phyloP scores from a whole-genome alignment of 2,888 invertebrate species.

The Drosophila neonasuta region DNA sequence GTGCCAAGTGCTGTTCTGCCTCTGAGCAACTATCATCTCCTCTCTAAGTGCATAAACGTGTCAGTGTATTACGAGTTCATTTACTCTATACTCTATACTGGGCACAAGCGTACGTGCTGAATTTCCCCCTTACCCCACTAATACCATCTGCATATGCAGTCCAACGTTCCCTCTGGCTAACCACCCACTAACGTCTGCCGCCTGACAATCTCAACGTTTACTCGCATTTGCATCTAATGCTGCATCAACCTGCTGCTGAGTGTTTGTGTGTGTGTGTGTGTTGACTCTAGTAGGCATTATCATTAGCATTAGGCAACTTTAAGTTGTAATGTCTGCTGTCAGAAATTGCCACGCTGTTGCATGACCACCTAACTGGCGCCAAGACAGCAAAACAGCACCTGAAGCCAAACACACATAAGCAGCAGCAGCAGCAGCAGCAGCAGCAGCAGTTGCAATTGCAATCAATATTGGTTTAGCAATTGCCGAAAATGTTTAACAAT shows the following conservation, averaged over 20 bases:
- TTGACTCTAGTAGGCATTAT: conserved; percentile 74
- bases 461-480: conserved; percentile 57
- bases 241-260: conserved; percentile 37
- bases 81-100: conserved; percentile 56
- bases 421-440: background rate
- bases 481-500: conserved; percentile 58
- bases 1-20: conserved; percentile 63
- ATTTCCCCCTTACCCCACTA: background rate
- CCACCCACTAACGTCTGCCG: conserved; percentile 1
- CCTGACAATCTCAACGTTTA: conserved; percentile 31
- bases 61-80: conserved; percentile 75
- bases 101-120: conserved; percentile 15
- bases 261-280: conserved; percentile 38
- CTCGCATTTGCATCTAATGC: conserved; percentile 57
- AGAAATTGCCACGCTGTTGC: conserved; percentile 19
- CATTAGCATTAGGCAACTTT: conserved; percentile 71
- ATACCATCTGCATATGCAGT: too few species aligned
- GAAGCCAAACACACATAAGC: background rate
- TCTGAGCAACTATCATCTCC: conserved; percentile 21
- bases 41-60: conserved; percentile 72
- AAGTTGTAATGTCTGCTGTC: conserved; percentile 56
- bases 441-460: conserved; percentile 20
- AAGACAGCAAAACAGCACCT: too few species aligned
- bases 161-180: background rate
- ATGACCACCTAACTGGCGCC: conserved; percentile 14